Evolutionary conservation across 2,113 vertebrate species (phyloP).

Genomic region (Coregonus clupeaformis): DNA sequence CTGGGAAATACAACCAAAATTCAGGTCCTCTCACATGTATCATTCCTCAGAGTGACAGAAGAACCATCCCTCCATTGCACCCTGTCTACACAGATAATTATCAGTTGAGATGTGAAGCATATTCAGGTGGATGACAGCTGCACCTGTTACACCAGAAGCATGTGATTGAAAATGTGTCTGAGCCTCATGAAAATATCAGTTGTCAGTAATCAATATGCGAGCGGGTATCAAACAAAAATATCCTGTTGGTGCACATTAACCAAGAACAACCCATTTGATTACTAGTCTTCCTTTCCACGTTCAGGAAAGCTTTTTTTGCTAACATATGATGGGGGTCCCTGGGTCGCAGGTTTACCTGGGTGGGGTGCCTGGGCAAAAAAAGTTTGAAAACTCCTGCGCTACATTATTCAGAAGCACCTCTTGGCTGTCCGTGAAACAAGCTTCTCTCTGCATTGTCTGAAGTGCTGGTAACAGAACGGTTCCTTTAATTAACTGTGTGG

Average conservation of each 20-base stretch:
- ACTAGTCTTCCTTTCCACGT: neutral
- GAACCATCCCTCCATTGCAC: neutral
- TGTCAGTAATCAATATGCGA: neutral
- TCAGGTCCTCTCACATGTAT: conserved; percentile 13
- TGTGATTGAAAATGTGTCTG: neutral
- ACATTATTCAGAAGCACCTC: conserved; percentile 8
- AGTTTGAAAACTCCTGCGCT: neutral
- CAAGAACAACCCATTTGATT: neutral
- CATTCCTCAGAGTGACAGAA: conserved; percentile 21
- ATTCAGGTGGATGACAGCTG: neutral
- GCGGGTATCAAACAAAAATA: neutral
- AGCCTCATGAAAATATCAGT: neutral
- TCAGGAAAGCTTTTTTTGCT: no score
- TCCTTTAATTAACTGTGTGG: conserved; percentile 35
- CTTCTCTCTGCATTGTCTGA: conserved; percentile 12
- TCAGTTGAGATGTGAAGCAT: conserved; percentile 11
- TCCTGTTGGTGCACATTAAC: neutral
- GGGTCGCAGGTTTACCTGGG: no score
- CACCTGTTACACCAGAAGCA: conserved; percentile 30
- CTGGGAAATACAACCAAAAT: neutral
- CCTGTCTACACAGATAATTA: conserved; percentile 27
- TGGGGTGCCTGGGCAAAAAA: no score
- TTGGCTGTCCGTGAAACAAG: neutral
- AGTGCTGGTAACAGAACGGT: conserved; percentile 27
- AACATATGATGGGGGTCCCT: no score